Conservation (phyloP, 2,113 vertebrate genomes). For the Dipodomys merriami region DNA sequence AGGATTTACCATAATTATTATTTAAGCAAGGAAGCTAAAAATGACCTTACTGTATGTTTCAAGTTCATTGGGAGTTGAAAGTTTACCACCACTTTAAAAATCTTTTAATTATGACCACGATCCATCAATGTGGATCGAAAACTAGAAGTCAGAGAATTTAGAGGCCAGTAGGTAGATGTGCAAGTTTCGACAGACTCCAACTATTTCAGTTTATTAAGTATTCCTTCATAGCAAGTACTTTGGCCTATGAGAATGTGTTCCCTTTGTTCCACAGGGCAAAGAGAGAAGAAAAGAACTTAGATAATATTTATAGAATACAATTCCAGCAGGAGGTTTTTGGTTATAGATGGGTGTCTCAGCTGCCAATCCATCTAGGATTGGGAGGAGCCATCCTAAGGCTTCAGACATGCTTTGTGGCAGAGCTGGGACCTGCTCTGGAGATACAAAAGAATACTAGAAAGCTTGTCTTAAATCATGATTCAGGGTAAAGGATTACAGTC, state of each 20-base stretch:
- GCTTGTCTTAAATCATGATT: not conserved
- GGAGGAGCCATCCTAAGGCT: not conserved
- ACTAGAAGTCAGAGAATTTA: not conserved
- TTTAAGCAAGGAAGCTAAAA: not conserved
- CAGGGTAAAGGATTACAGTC: not conserved
- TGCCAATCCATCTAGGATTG: not conserved
- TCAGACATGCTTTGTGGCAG: not conserved
- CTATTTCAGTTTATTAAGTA: not conserved
- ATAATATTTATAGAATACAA: not conserved
- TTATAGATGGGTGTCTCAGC: not conserved
- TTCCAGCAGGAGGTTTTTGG: not conserved
- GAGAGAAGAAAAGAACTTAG: not conserved
- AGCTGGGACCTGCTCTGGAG: not conserved
- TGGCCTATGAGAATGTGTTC: not conserved
- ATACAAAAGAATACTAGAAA: not conserved
- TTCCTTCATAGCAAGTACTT: not conserved
- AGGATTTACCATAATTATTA: not conserved
- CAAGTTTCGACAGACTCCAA: not conserved
- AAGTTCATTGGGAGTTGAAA: not conserved
- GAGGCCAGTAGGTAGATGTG: not conserved
- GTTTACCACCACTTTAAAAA: not conserved
- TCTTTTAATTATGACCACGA: rapidly evolving
- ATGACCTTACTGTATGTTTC: not conserved
- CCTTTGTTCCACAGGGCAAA: not conserved
- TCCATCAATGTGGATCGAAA: not conserved